Evolutionary conservation across 2,888 invertebrate species (phyloP).

Genomic region (Scaptodrosophila latifasciaeformis): DNA sequence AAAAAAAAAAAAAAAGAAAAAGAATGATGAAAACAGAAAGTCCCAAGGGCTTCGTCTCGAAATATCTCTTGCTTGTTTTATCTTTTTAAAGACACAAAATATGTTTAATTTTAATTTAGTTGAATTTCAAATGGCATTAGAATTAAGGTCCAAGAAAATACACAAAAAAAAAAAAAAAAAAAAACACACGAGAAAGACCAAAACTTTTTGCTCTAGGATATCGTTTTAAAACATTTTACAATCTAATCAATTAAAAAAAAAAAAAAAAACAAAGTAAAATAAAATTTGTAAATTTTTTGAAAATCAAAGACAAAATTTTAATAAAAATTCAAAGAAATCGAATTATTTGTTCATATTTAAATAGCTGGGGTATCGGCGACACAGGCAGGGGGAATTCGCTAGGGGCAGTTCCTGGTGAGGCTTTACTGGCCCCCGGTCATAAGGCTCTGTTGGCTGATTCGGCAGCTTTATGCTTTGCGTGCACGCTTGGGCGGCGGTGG

Average conservation of each 20-base stretch:
- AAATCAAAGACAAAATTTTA: constrained; percentile 55
- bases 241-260: constrained; percentile 33
- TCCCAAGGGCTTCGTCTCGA: neutral
- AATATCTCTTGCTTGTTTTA: neutral
- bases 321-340: constrained; percentile 28
- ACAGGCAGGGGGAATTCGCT: constrained; percentile 36
- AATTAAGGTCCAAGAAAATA: neutral
- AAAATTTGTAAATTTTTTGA: constrained; percentile 52
- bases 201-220: constrained; percentile 53
- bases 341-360: neutral
- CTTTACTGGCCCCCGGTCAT: constrained; percentile 45
- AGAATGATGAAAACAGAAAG: neutral
- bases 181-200: constrained; percentile 41
- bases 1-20: neutral
- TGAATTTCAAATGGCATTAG: neutral
- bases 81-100: neutral
- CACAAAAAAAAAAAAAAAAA: constrained; percentile 22
- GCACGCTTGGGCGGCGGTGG: neutral
- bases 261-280: constrained; percentile 7
- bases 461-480: neutral
- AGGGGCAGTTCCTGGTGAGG: constrained; percentile 36
- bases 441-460: constrained; percentile 15
- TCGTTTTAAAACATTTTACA: too few species aligned
- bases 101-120: constrained; percentile 1
- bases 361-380: neutral